Evolutionary conservation across 1,140 invertebrate species (phyloP).

Genomic region (Eueides isabella): DNA sequence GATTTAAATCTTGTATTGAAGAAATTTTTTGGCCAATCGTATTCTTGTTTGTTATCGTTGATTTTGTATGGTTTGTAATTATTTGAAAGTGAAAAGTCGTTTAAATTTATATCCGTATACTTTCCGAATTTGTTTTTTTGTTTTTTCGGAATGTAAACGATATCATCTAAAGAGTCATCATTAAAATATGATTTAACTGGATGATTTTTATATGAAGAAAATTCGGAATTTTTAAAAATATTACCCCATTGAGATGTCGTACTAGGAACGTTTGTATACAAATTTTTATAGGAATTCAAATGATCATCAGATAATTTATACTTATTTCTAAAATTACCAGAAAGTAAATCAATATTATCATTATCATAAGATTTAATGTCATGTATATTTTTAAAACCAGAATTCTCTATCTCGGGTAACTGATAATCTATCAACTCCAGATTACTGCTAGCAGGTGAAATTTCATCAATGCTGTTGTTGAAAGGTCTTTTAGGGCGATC

Average conservation of each 20-base stretch:
- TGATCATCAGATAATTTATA: conserved; percentile 56
- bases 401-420: conserved; percentile 53
- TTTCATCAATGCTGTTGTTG: conserved; percentile 58
- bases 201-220: conserved; percentile 52
- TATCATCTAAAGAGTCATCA: conserved; percentile 52
- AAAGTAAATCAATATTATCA: conserved; percentile 42
- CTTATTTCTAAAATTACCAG: conserved; percentile 48
- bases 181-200: conserved; percentile 48
- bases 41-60: conserved; percentile 43
- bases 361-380: conserved; percentile 49
- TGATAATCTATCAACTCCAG: conserved; percentile 59
- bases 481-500: conserved; percentile 53
- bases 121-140: conserved; percentile 51
- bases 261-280: conserved; percentile 51
- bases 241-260: conserved; percentile 66
- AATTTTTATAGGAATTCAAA: conserved; percentile 57
- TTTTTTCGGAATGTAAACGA: conserved; percentile 68
- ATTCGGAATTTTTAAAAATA: conserved; percentile 57
- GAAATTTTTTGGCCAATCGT: conserved; percentile 63
- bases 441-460: conserved; percentile 66
- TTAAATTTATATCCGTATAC: conserved; percentile 44
- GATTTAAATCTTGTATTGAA: conserved; percentile 61
- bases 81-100: conserved; percentile 49
- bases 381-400: conserved; percentile 54
- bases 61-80: conserved; percentile 50